Evolutionary conservation across 2,888 invertebrate species (phyloP), one percentile per base, ranked within the genome.

Genomic region (Drosophila tripunctata): DNA sequence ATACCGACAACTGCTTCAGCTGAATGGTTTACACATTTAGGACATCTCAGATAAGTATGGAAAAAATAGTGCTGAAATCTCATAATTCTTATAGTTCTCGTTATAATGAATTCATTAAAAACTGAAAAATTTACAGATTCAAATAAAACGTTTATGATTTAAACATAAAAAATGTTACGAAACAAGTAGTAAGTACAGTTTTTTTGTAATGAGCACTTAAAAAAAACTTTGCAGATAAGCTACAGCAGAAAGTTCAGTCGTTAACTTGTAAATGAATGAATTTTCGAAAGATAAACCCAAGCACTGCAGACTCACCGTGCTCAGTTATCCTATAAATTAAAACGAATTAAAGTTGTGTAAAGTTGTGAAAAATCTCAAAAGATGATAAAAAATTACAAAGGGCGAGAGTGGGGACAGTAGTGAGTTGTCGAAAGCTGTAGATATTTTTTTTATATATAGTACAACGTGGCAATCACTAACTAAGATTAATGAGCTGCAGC

Each of bases 281-380:
- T 31, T 45, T 51, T n/a, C n/a, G n/a, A n/a, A n/a, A n/a, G n/a
- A n/a, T n/a, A n/a, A n/a, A n/a, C n/a, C n/a, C n/a, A n/a, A n/a
- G n/a, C n/a, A n/a, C n/a, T n/a, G n/a, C n/a, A n/a, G 14, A 41
- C n/a, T 1, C 38, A 1, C 36, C 21, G n/a, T 30, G 50, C 54
- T 22, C 19, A 15, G 43, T 8, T 52, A n/a, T n/a, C n/a, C n/a
- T n/a, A 58, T 57, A 69, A 83, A 80, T 83, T 71, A 69, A 79
- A 79, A 56, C 41, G 72, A 66, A 83, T 79, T 79, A 75, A 83
- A 75, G 67, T 36, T 67, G 77, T 71, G 63, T 52, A 47, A 69
- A 75, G 45, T 63, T 69, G 58, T 68, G 62, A 61, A 67, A n/a
- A 74, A 67, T 56, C 70, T 63, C 55, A 50, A 73, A 57, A 17